Evolutionary conservation across 2,113 vertebrate genomes (phyloP).

Genomic region (Galeopterus variegatus): DNA sequence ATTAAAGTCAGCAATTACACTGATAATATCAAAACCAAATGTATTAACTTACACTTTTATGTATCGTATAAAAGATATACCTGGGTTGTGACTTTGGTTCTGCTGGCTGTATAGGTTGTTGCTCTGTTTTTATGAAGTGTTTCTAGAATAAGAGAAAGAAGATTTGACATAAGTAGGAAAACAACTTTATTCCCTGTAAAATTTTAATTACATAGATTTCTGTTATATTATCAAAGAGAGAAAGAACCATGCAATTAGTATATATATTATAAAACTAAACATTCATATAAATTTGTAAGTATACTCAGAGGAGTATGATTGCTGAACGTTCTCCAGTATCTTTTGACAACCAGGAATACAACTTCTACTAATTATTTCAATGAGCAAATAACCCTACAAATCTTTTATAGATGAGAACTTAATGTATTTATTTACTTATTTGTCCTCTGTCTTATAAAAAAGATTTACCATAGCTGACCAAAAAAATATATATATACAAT

Average conservation of each 20-base stretch:
- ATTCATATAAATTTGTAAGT: neutral
- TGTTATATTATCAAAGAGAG: slow-evolving; percentile 39
- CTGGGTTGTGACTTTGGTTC: neutral
- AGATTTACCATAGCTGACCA: neutral
- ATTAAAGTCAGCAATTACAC: neutral
- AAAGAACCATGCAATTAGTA: neutral
- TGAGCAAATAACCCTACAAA: slow-evolving; percentile 16
- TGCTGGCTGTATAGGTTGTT: neutral
- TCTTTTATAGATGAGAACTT: neutral
- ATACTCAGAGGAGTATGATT: neutral
- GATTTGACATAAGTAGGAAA: slow-evolving; percentile 45
- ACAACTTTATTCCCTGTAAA: neutral
- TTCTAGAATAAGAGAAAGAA: slow-evolving; percentile 70
- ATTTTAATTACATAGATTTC: slow-evolving; percentile 21
- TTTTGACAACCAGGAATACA: neutral
- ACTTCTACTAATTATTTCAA: neutral
- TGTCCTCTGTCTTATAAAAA: neutral
- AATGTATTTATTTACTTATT: neutral
- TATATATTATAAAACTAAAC: neutral
- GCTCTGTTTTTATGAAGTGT: neutral
- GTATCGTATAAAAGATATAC: slow-evolving; percentile 47
- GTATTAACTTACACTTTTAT: neutral
- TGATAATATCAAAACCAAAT: neutral
- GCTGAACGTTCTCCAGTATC: neutral
- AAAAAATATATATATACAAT: neutral